A percentile compares a stretch with the other conserved stretches of the same genome.
These are phyloP conservation scores for Rhinopomastus cyanomelas DNA, from an alignment of 2,113 vertebrate species.

Conservation along the genomic window DNA sequence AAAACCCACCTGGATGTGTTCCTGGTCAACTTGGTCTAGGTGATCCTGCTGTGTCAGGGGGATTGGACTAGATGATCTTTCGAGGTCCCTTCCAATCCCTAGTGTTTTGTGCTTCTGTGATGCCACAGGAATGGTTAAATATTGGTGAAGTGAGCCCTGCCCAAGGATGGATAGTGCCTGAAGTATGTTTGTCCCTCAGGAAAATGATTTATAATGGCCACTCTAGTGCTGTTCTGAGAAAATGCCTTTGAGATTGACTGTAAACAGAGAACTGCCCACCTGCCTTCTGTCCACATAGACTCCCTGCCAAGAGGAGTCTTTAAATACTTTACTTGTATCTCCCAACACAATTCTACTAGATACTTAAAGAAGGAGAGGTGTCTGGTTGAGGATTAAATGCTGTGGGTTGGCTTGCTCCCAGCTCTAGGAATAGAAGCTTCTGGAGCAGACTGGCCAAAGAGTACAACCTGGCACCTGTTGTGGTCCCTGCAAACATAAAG, in stretches of 20 bases:
- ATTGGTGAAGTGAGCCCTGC: neutral
- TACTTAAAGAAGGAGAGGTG: neutral
- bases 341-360: neutral
- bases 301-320: neutral
- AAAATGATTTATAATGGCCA: neutral
- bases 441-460: neutral
- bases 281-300: neutral
- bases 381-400: neutral
- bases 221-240: neutral
- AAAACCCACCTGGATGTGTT: too few species aligned
- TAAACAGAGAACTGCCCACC: neutral
- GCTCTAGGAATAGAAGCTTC: neutral
- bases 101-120: too few species aligned
- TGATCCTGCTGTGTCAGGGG: too few species aligned
- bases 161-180: neutral
- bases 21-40: too few species aligned
- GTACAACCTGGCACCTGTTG: neutral
- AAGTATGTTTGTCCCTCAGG: neutral
- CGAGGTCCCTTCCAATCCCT: too few species aligned
- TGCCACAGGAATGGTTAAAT: neutral
- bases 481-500: neutral
- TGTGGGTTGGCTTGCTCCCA: neutral
- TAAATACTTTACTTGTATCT: neutral
- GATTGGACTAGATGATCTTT: too few species aligned
- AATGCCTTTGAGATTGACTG: neutral